Evolutionary conservation across 1,140 invertebrate species (phyloP), one percentile per base, ranked within the genome.

Genomic region (Limonius californicus): DNA sequence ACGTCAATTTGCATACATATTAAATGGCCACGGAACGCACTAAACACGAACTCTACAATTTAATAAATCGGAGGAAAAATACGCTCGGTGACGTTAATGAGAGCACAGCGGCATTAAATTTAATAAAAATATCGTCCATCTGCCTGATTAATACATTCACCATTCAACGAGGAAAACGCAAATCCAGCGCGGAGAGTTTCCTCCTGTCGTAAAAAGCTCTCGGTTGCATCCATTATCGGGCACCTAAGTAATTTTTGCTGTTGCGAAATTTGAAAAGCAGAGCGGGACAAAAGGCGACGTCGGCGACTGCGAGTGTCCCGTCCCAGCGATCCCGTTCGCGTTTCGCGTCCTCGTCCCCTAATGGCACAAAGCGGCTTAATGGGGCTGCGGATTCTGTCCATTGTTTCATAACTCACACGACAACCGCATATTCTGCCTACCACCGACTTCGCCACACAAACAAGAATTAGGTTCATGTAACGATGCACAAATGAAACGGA

Each of bases 301-400:
- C 45, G 45, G 8, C 45, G 20, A 19, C 19, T 50, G 45, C 45
- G 20, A 50, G 19, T 50, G 45, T 50, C 45, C 45, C 45, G 45
- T 50, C 19, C 45, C 14, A 19, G 8, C n/a, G 45, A 50, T n/a
- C 45, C 45, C 45, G 8, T 21, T 50, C 45, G 14, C 4, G 7
- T 14, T 45, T 4, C 43, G 7, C 15, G 4, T n/a, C n/a, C 12
- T 45, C 42, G 6, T 18, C 45, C 45, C 4, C 20, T 50, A 50
- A 50, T 50, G 45, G 45, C 45, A 50, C 16, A 50, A 50, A 50
- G 45, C 45, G 45, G 20, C 45, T 50, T 50, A 50, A 50, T 50
- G 45, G 45, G 45, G 2, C 45, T 18, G 8, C 16, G 45, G 45
- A 50, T 50, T 50, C 45, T 50, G 16, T 21, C 16, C 16, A 50